Conservation (phyloP, 2,797 vertebrate species). For the Gila robusta region DNA sequence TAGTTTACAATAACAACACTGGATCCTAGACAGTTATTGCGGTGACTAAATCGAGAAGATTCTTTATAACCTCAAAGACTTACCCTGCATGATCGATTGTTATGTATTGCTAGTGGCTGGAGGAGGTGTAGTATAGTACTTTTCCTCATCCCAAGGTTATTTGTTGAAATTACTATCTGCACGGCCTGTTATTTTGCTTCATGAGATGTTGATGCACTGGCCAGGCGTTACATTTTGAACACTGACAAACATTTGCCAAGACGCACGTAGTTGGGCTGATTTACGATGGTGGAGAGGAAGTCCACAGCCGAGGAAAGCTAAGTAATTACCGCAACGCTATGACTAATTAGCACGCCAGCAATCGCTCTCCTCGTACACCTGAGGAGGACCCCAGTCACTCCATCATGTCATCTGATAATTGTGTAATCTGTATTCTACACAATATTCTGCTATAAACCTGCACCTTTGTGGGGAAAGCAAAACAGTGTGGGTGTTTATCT, state of each 20-base stretch:
- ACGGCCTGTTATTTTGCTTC: background rate
- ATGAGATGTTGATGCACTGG: conserved; percentile 6
- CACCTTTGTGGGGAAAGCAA: conserved; percentile 49
- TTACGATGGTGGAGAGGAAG: conserved; percentile 31
- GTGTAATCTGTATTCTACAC: conserved; percentile 58
- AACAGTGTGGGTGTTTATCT: conserved; percentile 59
- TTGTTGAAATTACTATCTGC: conserved; percentile 4
- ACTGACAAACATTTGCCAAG: conserved; percentile 30
- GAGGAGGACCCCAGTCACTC: conserved; percentile 47
- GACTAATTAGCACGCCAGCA: conserved; percentile 51
- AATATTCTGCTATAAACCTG: conserved; percentile 12
- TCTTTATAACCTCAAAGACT: background rate
- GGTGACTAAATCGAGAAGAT: background rate
- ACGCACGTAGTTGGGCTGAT: conserved; percentile 34
- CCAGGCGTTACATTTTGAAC: conserved; percentile 21
- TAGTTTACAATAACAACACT: background rate
- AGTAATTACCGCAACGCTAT: conserved; percentile 49
- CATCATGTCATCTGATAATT: conserved; percentile 57
- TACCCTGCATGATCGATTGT: background rate
- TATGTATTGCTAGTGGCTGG: background rate
- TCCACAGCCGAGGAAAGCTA: conserved; percentile 41
- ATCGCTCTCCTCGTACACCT: conserved; percentile 33
- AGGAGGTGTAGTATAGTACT: background rate
- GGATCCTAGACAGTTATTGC: background rate
- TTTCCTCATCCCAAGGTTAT: background rate